Conservation (phyloP, 2,797 vertebrate genomes). For the Tiaroga cobitis region DNA sequence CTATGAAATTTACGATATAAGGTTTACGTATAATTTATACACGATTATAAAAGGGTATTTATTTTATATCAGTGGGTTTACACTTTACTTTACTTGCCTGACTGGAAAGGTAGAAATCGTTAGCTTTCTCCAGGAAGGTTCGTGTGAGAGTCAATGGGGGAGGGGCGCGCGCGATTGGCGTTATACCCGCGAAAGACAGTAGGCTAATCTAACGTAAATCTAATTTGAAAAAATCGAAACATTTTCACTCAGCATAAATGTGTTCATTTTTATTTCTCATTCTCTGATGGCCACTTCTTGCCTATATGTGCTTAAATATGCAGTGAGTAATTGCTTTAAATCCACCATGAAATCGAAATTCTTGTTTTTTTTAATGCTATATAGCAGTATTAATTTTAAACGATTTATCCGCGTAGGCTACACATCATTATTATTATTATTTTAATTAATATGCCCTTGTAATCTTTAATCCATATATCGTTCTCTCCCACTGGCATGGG, state of each 20-base stretch:
- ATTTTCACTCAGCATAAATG: neutral
- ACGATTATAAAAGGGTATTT: neutral
- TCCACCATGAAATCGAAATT: neutral
- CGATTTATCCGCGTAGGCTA: accelerated
- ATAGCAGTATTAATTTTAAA: no score
- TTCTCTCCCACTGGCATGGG: no score
- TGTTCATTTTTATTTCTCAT: neutral
- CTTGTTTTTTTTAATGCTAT: no score
- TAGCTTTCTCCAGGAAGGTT: neutral
- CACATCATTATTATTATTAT: no score
- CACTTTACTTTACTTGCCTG: constrained; percentile 18
- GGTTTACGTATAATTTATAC: neutral
- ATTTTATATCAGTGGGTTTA: neutral
- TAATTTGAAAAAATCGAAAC: no score
- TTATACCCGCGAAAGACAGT: neutral
- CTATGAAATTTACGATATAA: neutral
- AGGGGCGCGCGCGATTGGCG: neutral
- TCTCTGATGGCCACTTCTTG: neutral
- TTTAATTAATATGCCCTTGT: no score
- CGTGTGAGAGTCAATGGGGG: neutral
- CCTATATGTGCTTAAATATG: neutral
- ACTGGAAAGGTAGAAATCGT: neutral
- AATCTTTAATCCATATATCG: no score
- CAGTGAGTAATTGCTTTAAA: neutral
- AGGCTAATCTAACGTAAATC: no score